A percentile compares a stretch with the other conserved stretches of the same genome.
These are phyloP conservation scores for Apotomis betuletana DNA, from an alignment of 2,888 invertebrate genomes.

Conservation along the genomic window DNA sequence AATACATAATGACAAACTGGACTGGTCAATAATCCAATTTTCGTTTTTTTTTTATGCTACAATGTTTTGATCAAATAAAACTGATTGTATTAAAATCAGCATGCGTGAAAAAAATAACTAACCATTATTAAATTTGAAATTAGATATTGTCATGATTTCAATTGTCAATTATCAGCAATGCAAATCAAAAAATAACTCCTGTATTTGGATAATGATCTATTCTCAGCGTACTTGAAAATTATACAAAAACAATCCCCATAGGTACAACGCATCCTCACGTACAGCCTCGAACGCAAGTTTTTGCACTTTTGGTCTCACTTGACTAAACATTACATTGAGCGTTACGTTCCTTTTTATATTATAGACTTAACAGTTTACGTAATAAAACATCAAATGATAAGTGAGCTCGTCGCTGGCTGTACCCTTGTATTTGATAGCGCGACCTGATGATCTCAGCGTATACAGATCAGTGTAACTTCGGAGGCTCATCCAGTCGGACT, in stretches of 20 bases:
- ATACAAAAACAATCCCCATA: neutral
- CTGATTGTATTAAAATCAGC: too few species aligned
- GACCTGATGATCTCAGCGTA: conserved; percentile 23
- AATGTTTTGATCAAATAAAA: too few species aligned
- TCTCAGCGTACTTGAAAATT: too few species aligned
- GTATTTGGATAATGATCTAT: too few species aligned
- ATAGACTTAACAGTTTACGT: neutral
- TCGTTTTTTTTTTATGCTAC: too few species aligned
- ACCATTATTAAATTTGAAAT: too few species aligned
- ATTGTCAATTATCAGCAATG: too few species aligned
- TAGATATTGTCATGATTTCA: too few species aligned
- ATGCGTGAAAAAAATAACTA: too few species aligned
- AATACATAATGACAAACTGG: too few species aligned
- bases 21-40: too few species aligned
- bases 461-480: conserved; percentile 21
- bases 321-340: conserved; percentile 12
- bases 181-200: too few species aligned
- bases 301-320: conserved; percentile 24
- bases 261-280: neutral
- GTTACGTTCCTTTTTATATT: neutral
- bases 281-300: conserved; percentile 30
- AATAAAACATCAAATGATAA: conserved; percentile 4
- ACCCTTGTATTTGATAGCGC: conserved; percentile 16
- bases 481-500: neutral
- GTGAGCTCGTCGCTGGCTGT: neutral